These are phyloP conservation scores for Drosophila kohkoa DNA, from an alignment of 1,140 invertebrate species.

Conservation along the genomic window DNA sequence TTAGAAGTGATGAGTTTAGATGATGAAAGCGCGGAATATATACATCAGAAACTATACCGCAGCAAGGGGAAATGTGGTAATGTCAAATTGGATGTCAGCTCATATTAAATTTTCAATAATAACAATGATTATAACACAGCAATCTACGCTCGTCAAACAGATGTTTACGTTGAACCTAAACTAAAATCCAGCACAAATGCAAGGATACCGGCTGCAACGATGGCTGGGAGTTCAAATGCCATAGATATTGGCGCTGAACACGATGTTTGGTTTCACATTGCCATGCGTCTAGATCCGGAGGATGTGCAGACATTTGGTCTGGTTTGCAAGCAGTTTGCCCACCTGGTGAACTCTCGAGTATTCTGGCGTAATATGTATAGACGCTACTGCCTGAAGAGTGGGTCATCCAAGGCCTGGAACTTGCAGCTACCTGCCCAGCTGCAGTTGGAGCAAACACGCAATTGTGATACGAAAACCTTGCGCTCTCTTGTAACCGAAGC, in stretches of 20 bases:
- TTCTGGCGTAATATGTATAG: conserved; percentile 74
- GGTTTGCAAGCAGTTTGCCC: conserved; percentile 69
- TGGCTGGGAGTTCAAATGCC: conserved; percentile 14
- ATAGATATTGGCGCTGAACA: conserved; percentile 41
- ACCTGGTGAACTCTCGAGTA: conserved; percentile 48
- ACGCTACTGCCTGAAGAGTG: conserved; percentile 53
- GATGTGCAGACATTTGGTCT: conserved; percentile 74
- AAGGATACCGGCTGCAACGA: conserved; percentile 18
- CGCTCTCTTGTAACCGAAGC: conserved; percentile 59
- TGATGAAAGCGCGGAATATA: conserved; percentile 49
- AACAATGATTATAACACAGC: conserved; percentile 19
- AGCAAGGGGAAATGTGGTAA: conserved; percentile 61
- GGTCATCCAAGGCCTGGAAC: conserved; percentile 52
- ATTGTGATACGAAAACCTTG: conserved; percentile 57
- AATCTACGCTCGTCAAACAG: conserved; percentile 53
- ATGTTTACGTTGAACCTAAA: conserved; percentile 56
- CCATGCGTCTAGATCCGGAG: conserved; percentile 71
- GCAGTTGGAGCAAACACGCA: conserved; percentile 54
- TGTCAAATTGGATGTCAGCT: not conserved
- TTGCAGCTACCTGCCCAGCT: conserved; percentile 60
- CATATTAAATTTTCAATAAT: too few species aligned
- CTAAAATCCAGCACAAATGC: conserved; percentile 21
- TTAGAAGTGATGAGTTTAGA: conserved; percentile 52
- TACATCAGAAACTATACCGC: conserved; percentile 56
- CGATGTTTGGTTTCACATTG: conserved; percentile 79